These are phyloP conservation scores for Achroia grisella DNA, from an alignment of 1,140 invertebrate species.

Conservation along the genomic window DNA sequence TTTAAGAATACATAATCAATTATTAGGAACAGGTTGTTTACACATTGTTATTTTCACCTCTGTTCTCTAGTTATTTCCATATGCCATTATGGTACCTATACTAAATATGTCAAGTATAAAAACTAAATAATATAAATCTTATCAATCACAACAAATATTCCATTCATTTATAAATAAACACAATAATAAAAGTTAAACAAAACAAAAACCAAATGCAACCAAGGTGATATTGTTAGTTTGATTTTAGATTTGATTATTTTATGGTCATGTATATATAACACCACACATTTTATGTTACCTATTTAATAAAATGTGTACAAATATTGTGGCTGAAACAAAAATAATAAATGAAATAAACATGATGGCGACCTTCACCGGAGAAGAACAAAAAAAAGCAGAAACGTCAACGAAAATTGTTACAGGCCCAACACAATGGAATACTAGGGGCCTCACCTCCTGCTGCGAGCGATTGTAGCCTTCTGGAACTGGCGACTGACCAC, in stretches of 20 bases:
- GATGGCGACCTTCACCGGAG: constrained; percentile 37
- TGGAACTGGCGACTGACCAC: constrained; percentile 77
- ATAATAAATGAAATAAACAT: constrained; percentile 31
- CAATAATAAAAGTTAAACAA: constrained; percentile 17
- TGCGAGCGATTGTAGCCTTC: constrained; percentile 77
- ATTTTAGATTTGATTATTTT: no score
- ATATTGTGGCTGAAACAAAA: constrained; percentile 74
- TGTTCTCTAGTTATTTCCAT: no score
- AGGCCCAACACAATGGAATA: constrained; percentile 18
- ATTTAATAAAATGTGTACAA: constrained; percentile 75
- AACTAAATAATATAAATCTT: constrained; percentile 11
- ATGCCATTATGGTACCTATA: no score
- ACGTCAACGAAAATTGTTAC: constrained; percentile 19
- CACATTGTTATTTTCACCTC: no score
- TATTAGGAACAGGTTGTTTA: no score
- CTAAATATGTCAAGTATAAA: no score
- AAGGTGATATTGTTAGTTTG: constrained; percentile 3
- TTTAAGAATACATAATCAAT: no score
- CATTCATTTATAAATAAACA: no score
- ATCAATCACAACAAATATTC: constrained; percentile 3
- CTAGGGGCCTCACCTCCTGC: constrained; percentile 76
- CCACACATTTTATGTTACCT: constrained; percentile 33
- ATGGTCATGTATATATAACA: constrained; percentile 21
- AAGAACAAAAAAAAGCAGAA: constrained; percentile 28
- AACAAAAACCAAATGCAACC: constrained; percentile 3